Evolutionary conservation across 1,140 invertebrate genomes (phyloP).

Genomic region (Cataglyphis hispanica): DNA sequence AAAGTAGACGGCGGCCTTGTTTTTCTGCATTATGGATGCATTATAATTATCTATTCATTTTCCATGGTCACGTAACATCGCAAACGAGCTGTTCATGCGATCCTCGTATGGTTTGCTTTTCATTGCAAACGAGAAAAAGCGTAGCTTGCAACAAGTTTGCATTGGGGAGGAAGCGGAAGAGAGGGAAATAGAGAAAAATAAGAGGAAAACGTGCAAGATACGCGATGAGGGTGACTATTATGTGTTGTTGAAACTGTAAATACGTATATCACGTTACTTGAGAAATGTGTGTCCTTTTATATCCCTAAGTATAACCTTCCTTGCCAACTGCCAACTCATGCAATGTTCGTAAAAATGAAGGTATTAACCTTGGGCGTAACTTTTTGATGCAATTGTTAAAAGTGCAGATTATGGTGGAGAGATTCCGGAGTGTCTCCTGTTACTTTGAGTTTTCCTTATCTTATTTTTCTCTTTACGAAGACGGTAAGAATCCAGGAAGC

Average conservation of each 20-base stretch:
- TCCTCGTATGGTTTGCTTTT: slow-evolving; percentile 75
- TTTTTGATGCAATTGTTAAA: slow-evolving; percentile 23
- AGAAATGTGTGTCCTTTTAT: slow-evolving; percentile 27
- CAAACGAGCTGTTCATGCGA: slow-evolving; percentile 71
- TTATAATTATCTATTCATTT: slow-evolving; percentile 83
- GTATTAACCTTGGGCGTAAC: slow-evolving; percentile 15
- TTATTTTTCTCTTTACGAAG: neutral
- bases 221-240: slow-evolving; percentile 19
- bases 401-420: slow-evolving; percentile 1
- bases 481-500: neutral
- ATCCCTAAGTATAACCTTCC: neutral
- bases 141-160: neutral
- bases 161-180: neutral
- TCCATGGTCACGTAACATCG: slow-evolving; percentile 80
- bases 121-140: slow-evolving; percentile 72
- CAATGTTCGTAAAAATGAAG: slow-evolving; percentile 16
- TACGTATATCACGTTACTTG: neutral
- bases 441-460: slow-evolving; percentile 7
- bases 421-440: neutral
- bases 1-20: slow-evolving; percentile 57
- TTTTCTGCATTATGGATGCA: slow-evolving; percentile 78
- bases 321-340: neutral
- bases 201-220: slow-evolving; percentile 35
- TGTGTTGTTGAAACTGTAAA: neutral
- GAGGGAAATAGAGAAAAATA: neutral